A percentile compares a stretch with the other conserved stretches of the same genome.
Conservation (phyloP, 2,888 invertebrate genomes). For the Micoletzkya japonica region DNA sequence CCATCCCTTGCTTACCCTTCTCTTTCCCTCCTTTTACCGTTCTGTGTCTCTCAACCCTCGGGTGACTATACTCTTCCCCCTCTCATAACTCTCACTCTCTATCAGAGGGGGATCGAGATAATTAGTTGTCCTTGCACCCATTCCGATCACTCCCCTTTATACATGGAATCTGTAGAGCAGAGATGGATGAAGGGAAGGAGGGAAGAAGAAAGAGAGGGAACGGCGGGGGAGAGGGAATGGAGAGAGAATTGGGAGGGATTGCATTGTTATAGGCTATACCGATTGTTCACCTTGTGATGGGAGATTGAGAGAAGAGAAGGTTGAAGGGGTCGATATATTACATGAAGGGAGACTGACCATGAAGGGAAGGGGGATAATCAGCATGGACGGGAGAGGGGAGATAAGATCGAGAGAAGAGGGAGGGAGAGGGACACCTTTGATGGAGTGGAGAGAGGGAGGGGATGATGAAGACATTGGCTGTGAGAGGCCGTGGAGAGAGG, state of each 20-base stretch:
- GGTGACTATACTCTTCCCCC: background rate
- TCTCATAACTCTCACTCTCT: background rate
- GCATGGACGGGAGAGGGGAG: too few relatives aligned
- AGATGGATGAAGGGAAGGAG: slow-evolving; percentile 1
- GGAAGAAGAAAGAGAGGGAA: slow-evolving; percentile 10
- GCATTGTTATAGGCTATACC: too few relatives aligned
- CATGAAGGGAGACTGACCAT: too few relatives aligned
- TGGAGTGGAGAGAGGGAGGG: too few relatives aligned
- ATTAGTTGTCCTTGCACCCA: background rate
- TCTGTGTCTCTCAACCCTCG: background rate
- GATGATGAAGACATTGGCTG: too few relatives aligned
- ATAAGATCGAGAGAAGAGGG: too few relatives aligned
- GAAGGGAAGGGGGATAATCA: too few relatives aligned
- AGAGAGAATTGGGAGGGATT: background rate
- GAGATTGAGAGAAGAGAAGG: background rate
- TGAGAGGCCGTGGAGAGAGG: too few relatives aligned
- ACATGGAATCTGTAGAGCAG: slow-evolving; percentile 2
- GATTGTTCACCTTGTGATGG: too few relatives aligned
- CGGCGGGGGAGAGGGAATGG: slow-evolving; percentile 8
- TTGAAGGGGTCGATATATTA: slow-evolving; percentile 10
- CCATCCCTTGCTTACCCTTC: too few relatives aligned
- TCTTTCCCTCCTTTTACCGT: too few relatives aligned
- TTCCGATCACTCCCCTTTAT: slow-evolving; percentile 9
- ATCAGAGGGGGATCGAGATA: background rate
- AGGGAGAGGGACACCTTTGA: too few relatives aligned